These are phyloP conservation scores for Crotalus viridis DNA, from an alignment of 2,113 vertebrate species.

Conservation along the genomic window DNA sequence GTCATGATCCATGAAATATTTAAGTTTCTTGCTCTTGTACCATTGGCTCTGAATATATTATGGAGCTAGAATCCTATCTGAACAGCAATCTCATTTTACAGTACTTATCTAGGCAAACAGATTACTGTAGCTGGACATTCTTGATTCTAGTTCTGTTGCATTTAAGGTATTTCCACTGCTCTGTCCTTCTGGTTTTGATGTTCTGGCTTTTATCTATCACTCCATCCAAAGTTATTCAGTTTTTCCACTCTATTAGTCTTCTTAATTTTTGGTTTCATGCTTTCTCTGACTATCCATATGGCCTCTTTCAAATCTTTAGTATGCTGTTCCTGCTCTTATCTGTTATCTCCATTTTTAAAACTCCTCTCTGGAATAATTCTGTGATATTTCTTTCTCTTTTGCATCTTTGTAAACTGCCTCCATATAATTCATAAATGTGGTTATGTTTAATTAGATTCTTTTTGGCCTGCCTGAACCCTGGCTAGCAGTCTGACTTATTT, in stretches of 20 bases:
- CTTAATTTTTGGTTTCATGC: not conserved
- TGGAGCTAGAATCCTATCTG: not conserved
- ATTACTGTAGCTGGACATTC: not conserved
- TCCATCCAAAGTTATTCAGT: not conserved
- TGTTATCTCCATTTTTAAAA: not conserved
- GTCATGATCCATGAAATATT: not conserved
- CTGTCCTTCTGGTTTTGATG: not conserved
- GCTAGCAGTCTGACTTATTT: not conserved
- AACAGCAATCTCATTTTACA: conserved; percentile 3
- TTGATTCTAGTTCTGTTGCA: not conserved
- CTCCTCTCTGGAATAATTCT: not conserved
- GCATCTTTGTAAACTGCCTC: too few relatives aligned
- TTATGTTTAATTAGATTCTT: not conserved
- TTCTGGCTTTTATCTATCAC: not conserved
- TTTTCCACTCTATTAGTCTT: not conserved
- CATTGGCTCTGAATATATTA: not conserved
- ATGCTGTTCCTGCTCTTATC: not conserved
- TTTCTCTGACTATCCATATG: not conserved
- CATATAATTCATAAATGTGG: not conserved
- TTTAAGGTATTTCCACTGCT: not conserved
- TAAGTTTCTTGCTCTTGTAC: not conserved
- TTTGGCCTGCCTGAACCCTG: not conserved
- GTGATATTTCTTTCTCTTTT: not conserved
- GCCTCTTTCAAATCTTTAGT: not conserved
- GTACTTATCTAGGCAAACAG: not conserved